phyloP scores from a whole-genome alignment of 2,113 vertebrate genomes.

The Tychaedon coryphoeus region DNA sequence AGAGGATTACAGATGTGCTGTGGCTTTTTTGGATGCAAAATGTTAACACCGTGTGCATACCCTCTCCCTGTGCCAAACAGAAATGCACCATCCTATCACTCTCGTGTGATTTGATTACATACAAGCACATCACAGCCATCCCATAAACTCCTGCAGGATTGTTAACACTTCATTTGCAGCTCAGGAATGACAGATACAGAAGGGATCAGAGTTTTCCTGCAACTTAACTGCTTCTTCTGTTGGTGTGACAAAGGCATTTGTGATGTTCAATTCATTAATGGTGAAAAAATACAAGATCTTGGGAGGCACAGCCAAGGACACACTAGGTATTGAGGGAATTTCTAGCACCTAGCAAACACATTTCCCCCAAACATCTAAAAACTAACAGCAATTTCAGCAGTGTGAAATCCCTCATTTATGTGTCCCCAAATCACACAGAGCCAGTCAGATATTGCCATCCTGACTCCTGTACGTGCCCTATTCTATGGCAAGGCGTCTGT shows the following conservation, averaged over 20 bases:
- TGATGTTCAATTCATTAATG: not conserved
- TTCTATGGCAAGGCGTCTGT: not conserved
- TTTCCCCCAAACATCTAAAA: not conserved
- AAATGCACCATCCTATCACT: not conserved
- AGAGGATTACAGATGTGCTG: not conserved
- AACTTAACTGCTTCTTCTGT: not conserved
- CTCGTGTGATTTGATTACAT: not conserved
- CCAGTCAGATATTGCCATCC: not conserved
- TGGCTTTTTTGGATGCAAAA: not conserved
- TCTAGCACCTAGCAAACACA: not conserved
- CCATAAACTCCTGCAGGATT: not conserved
- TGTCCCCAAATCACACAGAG: not conserved
- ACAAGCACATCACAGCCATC: not conserved
- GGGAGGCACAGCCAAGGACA: not conserved
- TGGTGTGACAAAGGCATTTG: not conserved
- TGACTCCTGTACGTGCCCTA: fast-evolving
- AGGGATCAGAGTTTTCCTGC: not conserved
- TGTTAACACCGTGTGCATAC: fast-evolving
- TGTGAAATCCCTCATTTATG: not conserved
- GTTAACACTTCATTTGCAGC: not conserved
- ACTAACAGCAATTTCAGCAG: not conserved
- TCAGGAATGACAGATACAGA: not conserved
- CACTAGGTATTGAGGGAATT: not conserved
- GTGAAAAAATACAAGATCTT: not conserved
- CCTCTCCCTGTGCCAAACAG: fast-evolving